phyloP scores from a whole-genome alignment of 2,888 invertebrate species.

The Erebia palarica region DNA sequence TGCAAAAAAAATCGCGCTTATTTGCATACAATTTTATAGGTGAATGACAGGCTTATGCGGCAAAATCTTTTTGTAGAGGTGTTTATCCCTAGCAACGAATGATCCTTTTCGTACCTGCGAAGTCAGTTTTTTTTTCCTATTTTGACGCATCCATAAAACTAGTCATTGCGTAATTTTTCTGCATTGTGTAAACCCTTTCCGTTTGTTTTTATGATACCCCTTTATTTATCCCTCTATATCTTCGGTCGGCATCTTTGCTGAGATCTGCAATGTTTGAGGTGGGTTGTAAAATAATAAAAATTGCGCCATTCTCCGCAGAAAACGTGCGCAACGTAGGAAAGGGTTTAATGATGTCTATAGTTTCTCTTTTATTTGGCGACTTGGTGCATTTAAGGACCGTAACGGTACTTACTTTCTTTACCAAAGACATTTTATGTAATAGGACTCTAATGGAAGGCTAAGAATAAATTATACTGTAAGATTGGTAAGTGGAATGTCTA shows the following conservation, averaged over 20 bases:
- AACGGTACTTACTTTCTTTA: conserved; percentile 68
- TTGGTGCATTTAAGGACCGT: conserved; percentile 53
- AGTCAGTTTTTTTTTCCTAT: conserved; percentile 62
- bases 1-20: conserved; percentile 58
- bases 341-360: conserved; percentile 68
- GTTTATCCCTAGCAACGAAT: conserved; percentile 54
- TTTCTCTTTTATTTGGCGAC: conserved; percentile 68
- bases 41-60: conserved; percentile 37
- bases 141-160: conserved; percentile 65
- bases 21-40: conserved; percentile 71
- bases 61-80: conserved; percentile 38
- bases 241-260: conserved; percentile 73
- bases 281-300: conserved; percentile 77
- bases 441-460: conserved; percentile 58
- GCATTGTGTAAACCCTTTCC: conserved; percentile 81
- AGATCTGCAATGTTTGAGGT: conserved; percentile 70
- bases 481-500: conserved; percentile 60
- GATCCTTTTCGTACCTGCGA: conserved; percentile 72
- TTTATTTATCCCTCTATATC: conserved; percentile 59
- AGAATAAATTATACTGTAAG: conserved; percentile 50
- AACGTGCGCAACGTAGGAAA: conserved; percentile 63
- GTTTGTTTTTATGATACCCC: conserved; percentile 78
- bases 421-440: conserved; percentile 59
- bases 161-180: conserved; percentile 78
- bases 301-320: conserved; percentile 77